Conservation (phyloP, 2,113 vertebrate genomes). For the Merops nubicus region DNA sequence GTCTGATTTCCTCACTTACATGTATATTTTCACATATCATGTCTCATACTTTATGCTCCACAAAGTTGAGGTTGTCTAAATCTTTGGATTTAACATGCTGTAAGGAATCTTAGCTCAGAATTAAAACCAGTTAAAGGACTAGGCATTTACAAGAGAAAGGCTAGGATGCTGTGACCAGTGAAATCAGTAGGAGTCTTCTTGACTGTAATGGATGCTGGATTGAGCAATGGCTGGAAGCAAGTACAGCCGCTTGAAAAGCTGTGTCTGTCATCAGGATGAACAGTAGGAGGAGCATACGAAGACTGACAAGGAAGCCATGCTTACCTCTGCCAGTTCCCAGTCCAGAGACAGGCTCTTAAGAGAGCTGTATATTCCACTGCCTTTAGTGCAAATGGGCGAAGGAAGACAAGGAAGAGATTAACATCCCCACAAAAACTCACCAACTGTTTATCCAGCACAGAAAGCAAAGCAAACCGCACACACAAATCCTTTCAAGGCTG, state of each 20-base stretch:
- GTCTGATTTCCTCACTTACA: constrained; percentile 12
- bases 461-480: background rate
- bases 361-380: background rate
- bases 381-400: background rate
- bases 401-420: background rate
- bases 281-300: background rate
- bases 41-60: background rate
- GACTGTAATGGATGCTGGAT: background rate
- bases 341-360: background rate
- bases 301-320: background rate
- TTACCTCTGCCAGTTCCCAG: background rate
- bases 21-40: background rate
- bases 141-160: background rate
- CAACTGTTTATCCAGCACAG: background rate
- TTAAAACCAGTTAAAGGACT: background rate
- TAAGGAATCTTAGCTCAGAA: background rate
- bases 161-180: background rate
- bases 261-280: background rate
- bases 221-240: background rate
- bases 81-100: background rate
- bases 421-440: background rate
- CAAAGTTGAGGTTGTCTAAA: background rate
- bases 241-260: background rate
- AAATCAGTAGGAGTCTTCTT: background rate
- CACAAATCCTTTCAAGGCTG: background rate